Evolutionary conservation across 2,113 vertebrate genomes (phyloP), one percentile per base, ranked within the genome.

Genomic region (Zapornia atra): DNA sequence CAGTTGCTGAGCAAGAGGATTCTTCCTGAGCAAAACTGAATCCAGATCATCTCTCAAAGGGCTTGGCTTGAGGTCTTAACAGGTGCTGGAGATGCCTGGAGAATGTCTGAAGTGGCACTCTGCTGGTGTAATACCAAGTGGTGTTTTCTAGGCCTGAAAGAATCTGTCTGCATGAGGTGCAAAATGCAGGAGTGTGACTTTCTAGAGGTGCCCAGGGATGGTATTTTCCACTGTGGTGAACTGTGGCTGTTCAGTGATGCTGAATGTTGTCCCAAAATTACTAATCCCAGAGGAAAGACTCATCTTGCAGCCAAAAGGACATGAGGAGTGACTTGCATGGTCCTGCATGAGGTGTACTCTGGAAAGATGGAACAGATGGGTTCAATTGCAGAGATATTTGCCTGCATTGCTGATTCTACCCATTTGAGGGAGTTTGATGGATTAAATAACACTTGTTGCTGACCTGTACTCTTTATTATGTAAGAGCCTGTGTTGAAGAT

Each of bases 1-100:
- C 80, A 86, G 77, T 83, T 92, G 93, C 86, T 92, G 89, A 83
- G 86, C 69, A 60, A 66, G 91, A 83, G 10, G 50, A 57, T 93
- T 82, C 6, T 7, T 75, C 61, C 42, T 75, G 56, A 66, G 44
- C 51, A 82, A 57, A 94, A 69, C 8, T 65, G 40, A 22, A 70
- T 83, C 60, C n/a, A 77, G 13, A 53, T 44, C 18, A 33, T 63
- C 65, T 90, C 64, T 77, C 25, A 44, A 48, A 73, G 69, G 40
- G 26, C 51, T 92, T 92, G 33, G 22, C 71, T 90, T 86, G 71
- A 91, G 66, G 68, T 25, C 7, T 50, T 50, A 40, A 36, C 0
- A 5, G 28, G 17, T 91, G 22, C 44, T 92, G 71, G 33, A 72
- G 63, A 20, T 78, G 64, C 54, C 72, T 92, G 81, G 72, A 65